Evolutionary conservation across 2,888 invertebrate species (phyloP), one percentile per base, ranked within the genome.

Genomic region (Epicampocera succincta): DNA sequence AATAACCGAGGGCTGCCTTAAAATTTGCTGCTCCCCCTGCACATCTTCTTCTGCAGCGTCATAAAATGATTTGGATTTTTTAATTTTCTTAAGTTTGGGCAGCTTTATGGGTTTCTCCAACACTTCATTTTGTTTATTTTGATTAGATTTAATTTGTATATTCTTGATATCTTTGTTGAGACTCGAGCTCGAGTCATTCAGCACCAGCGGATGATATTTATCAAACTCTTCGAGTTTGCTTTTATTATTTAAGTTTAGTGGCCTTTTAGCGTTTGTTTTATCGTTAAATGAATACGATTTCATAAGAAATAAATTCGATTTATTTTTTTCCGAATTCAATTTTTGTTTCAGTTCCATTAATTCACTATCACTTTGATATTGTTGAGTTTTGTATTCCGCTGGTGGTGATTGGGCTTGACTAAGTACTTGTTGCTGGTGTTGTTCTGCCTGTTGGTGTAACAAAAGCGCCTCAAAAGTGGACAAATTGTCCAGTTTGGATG

Each of bases 231-330:
- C 25, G 42, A 71, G 13, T 21, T 83, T 66, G 8, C 54, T 63
- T 21, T 69, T 71, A 2, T 44, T 54, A 54, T 75, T 76, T 61
- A 76, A 42, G 21, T 17, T 52, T 38, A 38, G 33, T 61, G 60
- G 66, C 29, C 75, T 52, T 42, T 61, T 71, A 1, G 19, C 9
- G 42, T 63, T 72, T 46, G 80, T 63, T 61, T 82, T 83, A 68
- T 85, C 85, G 12, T 81, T 84, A 63, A 85, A 85, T 13, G 85
- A 85, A 68, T 85, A 77, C n/a, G 85, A 85, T 73, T 85, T 85
- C 38, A 85, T 84, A 29, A 85, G 74, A 80, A 65, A 85, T 42
- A 85, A 79, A 78, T 83, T 85, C 19, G 85, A 84, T 68, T 80
- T 80, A 71, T 85, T 85, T 65, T 85, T 85, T 50, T 83, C 69